Percentiles rank a stretch among this genome's conserved stretches.
These are phyloP conservation scores for Crenichthys baileyi DNA, from an alignment of 2,797 vertebrate genomes.

Conservation along the genomic window DNA sequence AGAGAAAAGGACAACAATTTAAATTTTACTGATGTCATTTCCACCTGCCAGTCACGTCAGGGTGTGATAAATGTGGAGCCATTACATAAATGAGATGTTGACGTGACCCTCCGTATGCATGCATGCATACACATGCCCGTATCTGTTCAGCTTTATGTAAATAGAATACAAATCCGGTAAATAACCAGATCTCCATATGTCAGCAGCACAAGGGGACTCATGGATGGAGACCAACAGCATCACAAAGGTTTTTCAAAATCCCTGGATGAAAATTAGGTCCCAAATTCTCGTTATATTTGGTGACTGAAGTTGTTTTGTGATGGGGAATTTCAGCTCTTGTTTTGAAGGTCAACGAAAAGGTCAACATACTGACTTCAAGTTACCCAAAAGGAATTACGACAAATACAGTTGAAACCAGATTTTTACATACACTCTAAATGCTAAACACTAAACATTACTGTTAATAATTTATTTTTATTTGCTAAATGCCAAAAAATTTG, in stretches of 20 bases:
- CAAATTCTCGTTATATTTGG: background rate
- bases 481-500: background rate
- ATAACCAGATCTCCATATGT: constrained; percentile 4
- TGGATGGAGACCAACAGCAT: background rate
- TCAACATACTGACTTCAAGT: background rate
- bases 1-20: constrained; percentile 68
- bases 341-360: no score
- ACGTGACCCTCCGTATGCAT: constrained; percentile 64
- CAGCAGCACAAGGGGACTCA: background rate
- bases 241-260: background rate
- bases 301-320: background rate
- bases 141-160: constrained; percentile 49
- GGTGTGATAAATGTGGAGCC: constrained; percentile 72
- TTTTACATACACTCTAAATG: no score
- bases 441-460: no score
- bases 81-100: constrained; percentile 83
- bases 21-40: constrained; percentile 81
- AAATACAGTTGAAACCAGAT: background rate
- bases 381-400: background rate
- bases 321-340: background rate
- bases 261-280: background rate
- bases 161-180: constrained; percentile 44
- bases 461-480: background rate
- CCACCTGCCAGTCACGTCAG: constrained; percentile 73
- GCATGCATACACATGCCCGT: constrained; percentile 18